Conservation (phyloP, 2,797 vertebrate genomes). For the Cryptoblepharus egeriae region DNA sequence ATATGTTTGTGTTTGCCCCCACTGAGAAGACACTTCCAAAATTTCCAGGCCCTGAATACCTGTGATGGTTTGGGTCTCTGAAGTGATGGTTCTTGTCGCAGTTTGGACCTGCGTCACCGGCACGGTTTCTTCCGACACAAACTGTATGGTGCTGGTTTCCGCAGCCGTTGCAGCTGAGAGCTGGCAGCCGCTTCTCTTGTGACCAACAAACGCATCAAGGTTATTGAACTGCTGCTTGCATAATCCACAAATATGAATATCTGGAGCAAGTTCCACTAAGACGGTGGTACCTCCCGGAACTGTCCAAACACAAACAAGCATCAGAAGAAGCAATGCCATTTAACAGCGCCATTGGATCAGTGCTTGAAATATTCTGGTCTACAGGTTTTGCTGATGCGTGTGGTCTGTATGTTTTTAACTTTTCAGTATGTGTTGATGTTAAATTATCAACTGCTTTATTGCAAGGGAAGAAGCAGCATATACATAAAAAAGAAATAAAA, state of each 20-base stretch:
- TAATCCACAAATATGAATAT: slow-evolving; percentile 97
- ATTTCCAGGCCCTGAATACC: slow-evolving; percentile 73
- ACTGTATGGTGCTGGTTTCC: slow-evolving; percentile 75
- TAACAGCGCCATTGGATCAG: not conserved
- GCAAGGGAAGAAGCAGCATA: no score
- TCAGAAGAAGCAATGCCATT: not conserved
- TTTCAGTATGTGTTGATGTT: no score
- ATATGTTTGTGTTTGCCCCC: not conserved
- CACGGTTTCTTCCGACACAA: slow-evolving; percentile 77
- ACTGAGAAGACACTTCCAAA: rapidly evolving
- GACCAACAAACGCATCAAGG: slow-evolving; percentile 90
- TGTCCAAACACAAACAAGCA: slow-evolving; percentile 18
- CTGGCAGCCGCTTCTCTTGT: slow-evolving; percentile 93
- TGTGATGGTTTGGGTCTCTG: slow-evolving; percentile 84
- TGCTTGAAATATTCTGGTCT: not conserved
- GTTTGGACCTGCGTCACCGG: slow-evolving; percentile 67
- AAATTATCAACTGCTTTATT: no score
- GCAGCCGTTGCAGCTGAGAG: slow-evolving; percentile 75
- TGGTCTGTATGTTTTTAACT: no score
- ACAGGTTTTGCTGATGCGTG: not conserved
- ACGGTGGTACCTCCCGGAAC: slow-evolving; percentile 83
- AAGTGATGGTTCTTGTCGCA: slow-evolving; percentile 73
- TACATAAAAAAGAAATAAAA: not conserved
- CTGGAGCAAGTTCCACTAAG: slow-evolving; percentile 90
- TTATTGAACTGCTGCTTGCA: slow-evolving; percentile 97